These are phyloP conservation scores for Xiphophorus maculatus DNA, from an alignment of 2,113 vertebrate species.

Conservation along the genomic window DNA sequence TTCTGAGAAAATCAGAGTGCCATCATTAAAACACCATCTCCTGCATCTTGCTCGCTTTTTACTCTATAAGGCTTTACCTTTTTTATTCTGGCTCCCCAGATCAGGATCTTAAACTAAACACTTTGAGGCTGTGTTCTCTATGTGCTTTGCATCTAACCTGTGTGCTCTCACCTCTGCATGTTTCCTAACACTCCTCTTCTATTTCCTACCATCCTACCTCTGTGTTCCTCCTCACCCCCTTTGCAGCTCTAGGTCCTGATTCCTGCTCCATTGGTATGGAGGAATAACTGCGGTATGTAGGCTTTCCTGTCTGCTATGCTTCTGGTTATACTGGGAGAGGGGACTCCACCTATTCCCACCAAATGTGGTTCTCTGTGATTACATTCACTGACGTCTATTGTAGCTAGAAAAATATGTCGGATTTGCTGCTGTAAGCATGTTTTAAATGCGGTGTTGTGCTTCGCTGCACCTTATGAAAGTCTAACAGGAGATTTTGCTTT, in stretches of 20 bases:
- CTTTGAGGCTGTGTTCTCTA: conserved; percentile 28
- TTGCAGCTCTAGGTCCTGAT: conserved; percentile 90
- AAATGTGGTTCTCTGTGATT: conserved; percentile 10
- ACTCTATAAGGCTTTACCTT: conserved; percentile 1
- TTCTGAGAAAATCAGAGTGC: not conserved
- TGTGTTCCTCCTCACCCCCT: conserved; percentile 50
- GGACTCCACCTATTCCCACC: conserved; percentile 7
- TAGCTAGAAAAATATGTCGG: not conserved
- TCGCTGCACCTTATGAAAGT: not conserved
- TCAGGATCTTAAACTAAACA: conserved; percentile 23
- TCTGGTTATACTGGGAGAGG: conserved; percentile 15
- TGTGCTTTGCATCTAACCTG: conserved; percentile 66
- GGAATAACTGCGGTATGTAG: conserved; percentile 91
- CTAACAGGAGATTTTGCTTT: not conserved
- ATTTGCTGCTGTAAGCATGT: not conserved
- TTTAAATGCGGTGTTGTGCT: not conserved
- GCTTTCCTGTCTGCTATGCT: conserved; percentile 70
- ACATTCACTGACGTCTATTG: not conserved
- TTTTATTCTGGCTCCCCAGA: conserved; percentile 18
- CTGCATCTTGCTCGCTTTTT: conserved; percentile 10
- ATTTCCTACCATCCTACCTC: conserved; percentile 74
- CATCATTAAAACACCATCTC: not conserved
- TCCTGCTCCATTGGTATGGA: conserved; percentile 95
- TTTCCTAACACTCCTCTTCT: conserved; percentile 61
- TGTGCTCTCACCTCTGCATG: conserved; percentile 54